Base-by-base conservation (phyloP, 2,888 invertebrate genomes). In the Drosophila emarginata region DNA sequence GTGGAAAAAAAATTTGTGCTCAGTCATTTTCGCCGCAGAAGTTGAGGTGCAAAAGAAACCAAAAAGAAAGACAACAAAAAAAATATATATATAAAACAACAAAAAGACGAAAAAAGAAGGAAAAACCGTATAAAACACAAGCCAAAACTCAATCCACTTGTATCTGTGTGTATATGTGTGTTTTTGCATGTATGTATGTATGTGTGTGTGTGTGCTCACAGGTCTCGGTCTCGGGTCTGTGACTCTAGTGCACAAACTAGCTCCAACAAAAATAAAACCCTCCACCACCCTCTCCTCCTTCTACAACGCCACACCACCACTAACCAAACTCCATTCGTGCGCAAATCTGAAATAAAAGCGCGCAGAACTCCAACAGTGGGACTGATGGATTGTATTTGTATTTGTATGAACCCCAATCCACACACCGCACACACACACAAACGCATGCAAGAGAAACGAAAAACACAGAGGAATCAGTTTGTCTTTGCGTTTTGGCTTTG, bases 341-440 rank as follows among this genome's bases (percentile, higher is more conserved):
- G 78, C 85, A 80, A 82, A 82, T 79, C 78, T 77, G 70, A 82
- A 85, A 85, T 85, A 82, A 85, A 82, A 85, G 82, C 82, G 81
- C 77, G 78, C 79, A 79, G 67, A 84, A 71, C 70, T 67, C 70
- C 78, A 78, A 61, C 73, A 76, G 45, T 45, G 45, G 45, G 54
- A 74, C 82, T 82, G 82, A 82, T 82, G 82, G 82, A 82, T 82
- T 82, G 54, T 54, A 45, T 45, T 45, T 45, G 85, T 79, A 70
- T 71, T 66, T 72, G 73, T 64, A 64, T 64, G 72, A 64, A 68
- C 72, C 61, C 61, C 71, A 73, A 59, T 61, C 68, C 57, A 67
- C 32, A 70, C 56, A 58, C 26, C 58, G 66, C 50, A 70, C 59
- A 52, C 61, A 68, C 61, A 64, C 23, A 51, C 21, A 15, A 14